Evolutionary conservation across 1,140 invertebrate species (phyloP).

Genomic region (Gonatopus flavifemur): DNA sequence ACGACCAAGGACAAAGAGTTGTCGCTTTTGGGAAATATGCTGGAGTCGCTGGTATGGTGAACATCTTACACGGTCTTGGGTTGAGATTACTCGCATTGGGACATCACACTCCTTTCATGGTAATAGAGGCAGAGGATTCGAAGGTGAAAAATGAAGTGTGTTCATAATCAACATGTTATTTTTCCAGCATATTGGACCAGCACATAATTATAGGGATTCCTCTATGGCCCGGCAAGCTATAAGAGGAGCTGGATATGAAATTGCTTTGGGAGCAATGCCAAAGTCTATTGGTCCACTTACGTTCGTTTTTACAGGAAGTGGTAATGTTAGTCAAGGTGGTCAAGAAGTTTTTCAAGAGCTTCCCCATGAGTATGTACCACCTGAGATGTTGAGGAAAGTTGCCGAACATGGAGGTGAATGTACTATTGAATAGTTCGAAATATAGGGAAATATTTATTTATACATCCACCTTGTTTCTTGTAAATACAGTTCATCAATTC

Average conservation of each 20-base stretch:
- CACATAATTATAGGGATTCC: conserved; percentile 97
- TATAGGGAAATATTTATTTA: too few relatives aligned
- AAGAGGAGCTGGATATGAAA: conserved; percentile 97
- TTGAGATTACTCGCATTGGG: conserved; percentile 91
- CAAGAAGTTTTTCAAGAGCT: conserved; percentile 97
- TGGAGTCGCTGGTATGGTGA: conserved; percentile 97
- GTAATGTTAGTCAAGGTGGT: conserved; percentile 85
- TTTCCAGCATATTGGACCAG: conserved; percentile 91
- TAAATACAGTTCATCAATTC: too few relatives aligned
- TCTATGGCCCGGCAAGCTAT: conserved; percentile 97
- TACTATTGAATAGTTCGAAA: neutral
- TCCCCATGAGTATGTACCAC: conserved; percentile 96
- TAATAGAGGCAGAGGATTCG: conserved; percentile 48
- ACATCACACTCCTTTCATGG: conserved; percentile 99
- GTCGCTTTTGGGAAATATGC: conserved; percentile 99
- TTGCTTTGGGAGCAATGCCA: conserved; percentile 95
- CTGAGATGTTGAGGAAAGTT: conserved; percentile 92
- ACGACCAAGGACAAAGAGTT: conserved; percentile 83
- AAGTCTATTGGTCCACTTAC: conserved; percentile 96
- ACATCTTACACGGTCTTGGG: conserved; percentile 96
- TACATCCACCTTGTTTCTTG: too few relatives aligned
- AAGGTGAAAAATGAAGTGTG: neutral
- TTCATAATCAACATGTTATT: conserved; percentile 7
- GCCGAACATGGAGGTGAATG: conserved; percentile 90
- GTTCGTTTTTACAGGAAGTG: conserved; percentile 96